Evolutionary conservation across 2,113 vertebrate genomes (phyloP), one percentile per base, ranked within the genome.

Genomic region (Ochotona curzoniae): DNA sequence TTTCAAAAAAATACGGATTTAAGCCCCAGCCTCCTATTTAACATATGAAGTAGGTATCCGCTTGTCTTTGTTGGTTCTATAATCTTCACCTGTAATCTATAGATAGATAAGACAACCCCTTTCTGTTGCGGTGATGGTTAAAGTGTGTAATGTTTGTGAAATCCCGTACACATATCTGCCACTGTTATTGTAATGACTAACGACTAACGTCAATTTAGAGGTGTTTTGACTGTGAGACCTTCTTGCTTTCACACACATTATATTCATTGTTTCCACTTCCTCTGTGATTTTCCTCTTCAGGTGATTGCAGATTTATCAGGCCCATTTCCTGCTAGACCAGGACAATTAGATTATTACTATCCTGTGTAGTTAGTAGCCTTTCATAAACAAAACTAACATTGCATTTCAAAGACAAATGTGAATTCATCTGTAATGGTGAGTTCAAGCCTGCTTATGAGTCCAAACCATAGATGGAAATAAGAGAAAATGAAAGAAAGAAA

Each of bases 271-370:
- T 90, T 51, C 14, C 2, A 7, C 30, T 83, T 35, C 71, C 28
- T 95, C 64, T 35, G 32, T 70, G 83, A 79, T 89, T 91, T 94
- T 94, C 51, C 78, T 93, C 63, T 85, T 73, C 60, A 57, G 32
- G 49, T 79, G 35, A 91, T 25, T 84, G 87, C 49, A 44, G 74
- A 67, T 54, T 61, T 87, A 69, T 78, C 23, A 20, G 28, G 49
- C 30, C 80, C 78, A 79, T 51, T 38, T 11, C n/a, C 25, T 89
- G 20, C 25, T n/a, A 32, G 70, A 67, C 23, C 67, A 89, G 80
- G 67, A 78, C 17, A 80, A 8, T 23, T 57, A 38, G 30, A 74
- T 85, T 91, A 81, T 44, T 44, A 44, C 38, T 6, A 44, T 44
- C 38, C 38, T 44, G 38, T 44, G 38, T 44, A 44, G 38, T 44